phyloP scores from a whole-genome alignment of 2,113 vertebrate genomes.

The Oostethus manadensis region DNA sequence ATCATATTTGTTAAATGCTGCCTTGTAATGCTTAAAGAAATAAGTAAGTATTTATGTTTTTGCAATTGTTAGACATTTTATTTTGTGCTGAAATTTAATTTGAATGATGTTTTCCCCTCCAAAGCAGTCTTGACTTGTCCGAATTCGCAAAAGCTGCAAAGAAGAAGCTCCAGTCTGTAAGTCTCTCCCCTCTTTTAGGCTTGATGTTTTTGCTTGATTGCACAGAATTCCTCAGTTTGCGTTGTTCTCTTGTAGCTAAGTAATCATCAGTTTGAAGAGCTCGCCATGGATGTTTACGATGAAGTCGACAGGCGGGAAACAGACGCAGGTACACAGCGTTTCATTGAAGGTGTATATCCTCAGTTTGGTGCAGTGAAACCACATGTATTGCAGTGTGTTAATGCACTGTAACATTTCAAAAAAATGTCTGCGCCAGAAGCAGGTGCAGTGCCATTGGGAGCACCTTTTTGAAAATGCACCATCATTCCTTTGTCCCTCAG shows the following conservation, averaged over 20 bases:
- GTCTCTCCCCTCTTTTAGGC: slow-evolving; percentile 31
- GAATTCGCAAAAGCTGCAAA: slow-evolving; percentile 97
- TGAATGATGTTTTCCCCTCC: slow-evolving; percentile 36
- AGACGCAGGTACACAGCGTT: slow-evolving; percentile 73
- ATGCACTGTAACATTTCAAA: not conserved
- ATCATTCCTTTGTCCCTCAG: not conserved
- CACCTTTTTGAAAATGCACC: no score
- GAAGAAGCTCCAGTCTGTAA: slow-evolving; percentile 97
- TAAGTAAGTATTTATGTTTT: slow-evolving; percentile 59
- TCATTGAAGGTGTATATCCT: not conserved
- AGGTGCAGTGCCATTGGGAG: not conserved
- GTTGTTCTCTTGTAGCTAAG: slow-evolving; percentile 75
- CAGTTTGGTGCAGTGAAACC: not conserved
- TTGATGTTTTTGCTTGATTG: not conserved
- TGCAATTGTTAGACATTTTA: not conserved
- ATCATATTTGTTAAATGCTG: slow-evolving; percentile 42
- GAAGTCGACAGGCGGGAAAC: slow-evolving; percentile 98
- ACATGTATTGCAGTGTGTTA: not conserved
- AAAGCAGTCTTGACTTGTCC: slow-evolving; percentile 92
- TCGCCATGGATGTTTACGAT: slow-evolving; percentile 98
- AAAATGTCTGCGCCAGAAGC: not conserved
- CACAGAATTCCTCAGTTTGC: not conserved
- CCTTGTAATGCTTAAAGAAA: slow-evolving; percentile 65
- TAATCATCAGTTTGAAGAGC: slow-evolving; percentile 98
- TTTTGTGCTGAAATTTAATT: not conserved